Evolutionary conservation across 2,113 vertebrate genomes (phyloP).

Genomic region (Ammodytes dubius): DNA sequence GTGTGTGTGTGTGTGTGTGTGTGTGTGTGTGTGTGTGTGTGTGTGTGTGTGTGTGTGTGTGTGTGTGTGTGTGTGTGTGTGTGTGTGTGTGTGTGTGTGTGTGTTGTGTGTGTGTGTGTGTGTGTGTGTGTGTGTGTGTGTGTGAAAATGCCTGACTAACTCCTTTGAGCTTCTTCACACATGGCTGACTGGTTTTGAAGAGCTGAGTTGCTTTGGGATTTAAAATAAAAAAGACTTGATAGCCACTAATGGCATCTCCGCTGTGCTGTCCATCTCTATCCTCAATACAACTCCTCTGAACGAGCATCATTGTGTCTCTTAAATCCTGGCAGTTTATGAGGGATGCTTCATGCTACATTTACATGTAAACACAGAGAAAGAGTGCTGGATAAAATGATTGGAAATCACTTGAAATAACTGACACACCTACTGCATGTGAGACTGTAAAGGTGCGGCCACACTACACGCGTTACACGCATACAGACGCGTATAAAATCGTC

Average conservation of each 20-base stretch:
- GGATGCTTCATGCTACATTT: neutral
- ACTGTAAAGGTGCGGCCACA: neutral
- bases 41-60: neutral
- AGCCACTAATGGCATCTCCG: conserved; percentile 14
- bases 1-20: neutral
- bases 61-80: neutral
- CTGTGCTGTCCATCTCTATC: neutral
- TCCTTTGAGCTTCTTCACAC: conserved; percentile 62
- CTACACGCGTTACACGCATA: too few relatives aligned
- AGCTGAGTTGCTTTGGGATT: conserved; percentile 9
- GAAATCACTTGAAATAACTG: neutral
- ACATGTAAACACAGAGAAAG: neutral
- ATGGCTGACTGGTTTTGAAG: conserved; percentile 44
- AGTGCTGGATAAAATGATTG: neutral
- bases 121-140: neutral
- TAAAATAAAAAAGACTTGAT: conserved; percentile 24
- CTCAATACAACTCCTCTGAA: neutral
- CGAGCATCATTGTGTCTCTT: neutral
- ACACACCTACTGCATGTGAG: neutral
- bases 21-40: conserved; percentile 1
- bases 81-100: neutral
- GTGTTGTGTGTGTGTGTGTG: neutral
- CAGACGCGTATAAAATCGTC: too few relatives aligned
- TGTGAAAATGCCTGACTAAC: conserved; percentile 39
- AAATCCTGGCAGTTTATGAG: neutral